Conservation (phyloP, 2,888 invertebrate genomes). For the Drosophila affinis region DNA sequence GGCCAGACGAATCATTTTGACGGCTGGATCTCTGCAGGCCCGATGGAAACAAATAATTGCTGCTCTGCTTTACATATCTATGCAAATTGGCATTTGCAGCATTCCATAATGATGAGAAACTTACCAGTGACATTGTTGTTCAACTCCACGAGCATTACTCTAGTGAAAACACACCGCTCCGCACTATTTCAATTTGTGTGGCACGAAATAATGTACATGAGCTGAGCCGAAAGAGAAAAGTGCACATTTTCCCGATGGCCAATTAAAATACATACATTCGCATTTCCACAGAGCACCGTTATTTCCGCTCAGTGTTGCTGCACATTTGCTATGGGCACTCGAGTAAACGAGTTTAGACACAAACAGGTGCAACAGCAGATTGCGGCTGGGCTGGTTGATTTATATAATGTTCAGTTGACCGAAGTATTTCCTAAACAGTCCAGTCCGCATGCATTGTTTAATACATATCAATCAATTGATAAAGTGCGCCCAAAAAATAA, state of each 20-base stretch:
- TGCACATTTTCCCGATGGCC: constrained; percentile 48
- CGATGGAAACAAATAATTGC: constrained; percentile 45
- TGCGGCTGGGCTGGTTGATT: constrained; percentile 19
- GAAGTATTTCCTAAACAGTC: constrained; percentile 27
- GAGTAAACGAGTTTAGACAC: constrained; percentile 40
- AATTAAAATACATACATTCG: constrained; percentile 63
- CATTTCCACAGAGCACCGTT: constrained; percentile 50
- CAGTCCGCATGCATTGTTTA: constrained; percentile 19
- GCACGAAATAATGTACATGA: constrained; percentile 33
- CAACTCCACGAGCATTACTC: constrained; percentile 35
- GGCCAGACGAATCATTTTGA: constrained; percentile 39
- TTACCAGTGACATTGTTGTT: constrained; percentile 72
- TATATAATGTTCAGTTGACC: constrained; percentile 36
- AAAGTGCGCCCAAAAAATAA: neutral
- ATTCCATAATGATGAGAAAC: constrained; percentile 67
- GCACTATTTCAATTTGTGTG: constrained; percentile 33
- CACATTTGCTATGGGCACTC: constrained; percentile 33
- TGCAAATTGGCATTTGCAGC: constrained; percentile 55
- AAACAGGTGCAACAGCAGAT: constrained; percentile 21
- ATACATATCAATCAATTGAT: neutral
- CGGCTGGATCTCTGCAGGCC: constrained; percentile 23
- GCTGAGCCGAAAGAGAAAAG: constrained; percentile 32
- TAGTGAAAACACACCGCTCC: constrained; percentile 43
- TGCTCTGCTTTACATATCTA: constrained; percentile 34
- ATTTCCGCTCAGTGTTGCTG: constrained; percentile 64